Evolutionary conservation across 2,113 vertebrate genomes (phyloP), one percentile per base, ranked within the genome.

Genomic region (Corydoras maculifer): DNA sequence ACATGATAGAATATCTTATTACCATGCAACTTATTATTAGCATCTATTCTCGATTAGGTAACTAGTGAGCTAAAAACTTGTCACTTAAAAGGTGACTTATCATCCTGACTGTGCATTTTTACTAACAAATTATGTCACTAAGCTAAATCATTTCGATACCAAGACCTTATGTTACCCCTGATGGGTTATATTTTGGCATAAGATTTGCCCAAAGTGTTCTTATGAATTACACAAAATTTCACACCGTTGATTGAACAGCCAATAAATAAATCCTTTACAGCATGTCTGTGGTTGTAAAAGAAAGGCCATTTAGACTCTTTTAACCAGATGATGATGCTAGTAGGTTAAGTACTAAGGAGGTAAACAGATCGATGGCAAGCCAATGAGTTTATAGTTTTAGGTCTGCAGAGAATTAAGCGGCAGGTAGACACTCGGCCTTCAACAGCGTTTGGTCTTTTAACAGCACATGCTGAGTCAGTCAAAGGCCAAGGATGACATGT

Each of bases 341-440:
- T 31, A 50, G 58, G 70, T 70, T 69, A 55, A 69, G 14, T 55
- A 49, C 77, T 75, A 79, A 69, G 58, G 60, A 51, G 53, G 68
- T 55, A 64, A 72, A 71, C 74, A 69, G 66, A 76, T 73, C 67
- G 51, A 69, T 70, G 54, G 57, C 61, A 79, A 75, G 31, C 66
- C 70, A 70, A 68, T 69, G 69, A 72, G 66, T 62, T 43, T 72
- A 29, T 51, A 53, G 32, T 14, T 8, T 58, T 57, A 30, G 7
- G 8, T 73, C 63, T 59, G 15, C 14, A 4, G 58, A 63, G 69
- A 59, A 57, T 11, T n/a, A 9, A 63, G 25, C 43, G 29, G 35
- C 15, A 14, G 62, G 31, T 13, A 62, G 63, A 67, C 55, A 50
- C 60, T 25, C 30, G 12, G 51, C 54, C 29, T 58, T 73, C 64